Base-by-base conservation (phyloP, 2,888 invertebrate genomes). In the Lordiphosa fenestrarum region DNA sequence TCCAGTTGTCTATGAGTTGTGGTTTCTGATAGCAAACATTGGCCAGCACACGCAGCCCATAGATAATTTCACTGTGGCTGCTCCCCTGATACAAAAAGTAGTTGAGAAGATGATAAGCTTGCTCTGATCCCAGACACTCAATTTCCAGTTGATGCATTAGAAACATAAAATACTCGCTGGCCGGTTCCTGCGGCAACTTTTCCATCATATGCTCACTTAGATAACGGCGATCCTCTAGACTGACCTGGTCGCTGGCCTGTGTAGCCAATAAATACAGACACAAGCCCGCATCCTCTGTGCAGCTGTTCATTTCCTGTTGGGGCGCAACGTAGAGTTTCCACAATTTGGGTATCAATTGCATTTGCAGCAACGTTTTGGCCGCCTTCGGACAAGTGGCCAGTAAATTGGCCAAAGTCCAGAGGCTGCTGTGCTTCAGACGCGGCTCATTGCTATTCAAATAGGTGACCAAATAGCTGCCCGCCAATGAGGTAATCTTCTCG, bases 391-490 rank as follows among this genome's bases (percentile, higher is more conserved):
- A 75, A 0, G 86, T 86, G 3, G 71, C 70, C 21, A 88, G 47
- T 3, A 89, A 72, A 55, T 90, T 89, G 0, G 87, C 83, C 30
- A 89, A 33, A 2, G 84, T 86, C 90, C 90, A 90, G 0, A 90
- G 70, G 44, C 85, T 85, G 2, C 82, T 78, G 12, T 78, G 86
- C 49, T 82, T 85, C 0, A 90, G 52, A 6, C 81, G 69, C 15
- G 73, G 62, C 38, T 87, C 86, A 2, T 69, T 68, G 5, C 77
- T 81, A 21, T 85, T 81, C 3, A 89, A 65, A 51, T 84, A 86
- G 0, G 87, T 89, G 0, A 88, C 74, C 23, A 90, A 58, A 53
- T 90, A 89, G 49, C 86, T 85, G 0, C 89, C 90, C 0, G 86
- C 87, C 47, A 80, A 33, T 0, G 63, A 53, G 1, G 86, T 74